phyloP scores from a whole-genome alignment of 2,113 vertebrate genomes.

The Scartelaos histophorus region DNA sequence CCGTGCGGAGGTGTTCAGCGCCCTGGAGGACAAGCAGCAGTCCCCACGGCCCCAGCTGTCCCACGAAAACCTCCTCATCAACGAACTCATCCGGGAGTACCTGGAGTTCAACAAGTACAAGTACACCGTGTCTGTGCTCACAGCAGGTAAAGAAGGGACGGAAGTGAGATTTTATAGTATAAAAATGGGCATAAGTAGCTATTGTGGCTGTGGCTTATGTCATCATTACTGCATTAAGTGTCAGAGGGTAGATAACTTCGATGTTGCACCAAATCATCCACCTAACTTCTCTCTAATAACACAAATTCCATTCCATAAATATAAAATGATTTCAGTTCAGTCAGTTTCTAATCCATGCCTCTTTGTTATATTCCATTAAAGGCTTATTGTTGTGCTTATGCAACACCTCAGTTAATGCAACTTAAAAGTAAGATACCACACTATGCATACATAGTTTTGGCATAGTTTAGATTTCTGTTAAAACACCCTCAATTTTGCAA shows the following conservation, averaged over 20 bases:
- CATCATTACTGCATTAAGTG: neutral
- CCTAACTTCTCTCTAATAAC: too few relatives aligned
- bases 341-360: neutral
- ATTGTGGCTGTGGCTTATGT: neutral
- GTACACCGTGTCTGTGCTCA: slow-evolving; percentile 85
- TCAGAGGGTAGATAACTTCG: neutral
- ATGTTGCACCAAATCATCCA: neutral
- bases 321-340: neutral
- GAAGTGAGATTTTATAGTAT: neutral
- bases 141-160: slow-evolving; percentile 77
- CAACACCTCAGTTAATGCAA: neutral
- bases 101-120: slow-evolving; percentile 93
- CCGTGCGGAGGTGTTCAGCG: slow-evolving; percentile 90
- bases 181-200: too few relatives aligned
- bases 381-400: neutral
- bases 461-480: neutral
- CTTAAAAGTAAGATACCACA: neutral
- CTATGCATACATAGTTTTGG: neutral
- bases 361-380: neutral
- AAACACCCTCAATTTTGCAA: neutral
- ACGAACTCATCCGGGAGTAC: slow-evolving; percentile 94
- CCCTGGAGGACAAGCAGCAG: slow-evolving; percentile 82
- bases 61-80: slow-evolving; percentile 91
- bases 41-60: slow-evolving; percentile 80
- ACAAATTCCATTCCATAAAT: neutral